Evolutionary conservation across 2,797 vertebrate genomes (phyloP).

Genomic region (Sebastes jordani): DNA sequence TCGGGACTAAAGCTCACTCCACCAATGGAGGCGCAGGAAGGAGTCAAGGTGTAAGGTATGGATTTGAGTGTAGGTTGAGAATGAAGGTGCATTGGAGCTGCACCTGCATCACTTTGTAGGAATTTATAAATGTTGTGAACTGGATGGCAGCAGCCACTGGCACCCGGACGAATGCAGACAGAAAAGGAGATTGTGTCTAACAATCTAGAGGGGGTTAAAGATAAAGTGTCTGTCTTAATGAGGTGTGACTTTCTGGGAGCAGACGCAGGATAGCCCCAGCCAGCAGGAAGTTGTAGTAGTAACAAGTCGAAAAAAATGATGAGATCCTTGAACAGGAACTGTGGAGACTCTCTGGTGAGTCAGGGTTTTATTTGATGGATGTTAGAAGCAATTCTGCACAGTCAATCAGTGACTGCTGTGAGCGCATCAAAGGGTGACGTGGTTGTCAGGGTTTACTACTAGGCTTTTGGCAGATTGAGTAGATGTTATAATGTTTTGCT

Average conservation of each 20-base stretch:
- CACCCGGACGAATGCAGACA: background rate
- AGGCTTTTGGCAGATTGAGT: background rate
- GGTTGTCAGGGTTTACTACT: background rate
- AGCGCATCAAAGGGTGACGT: background rate
- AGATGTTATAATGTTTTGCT: background rate
- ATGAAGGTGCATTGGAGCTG: background rate
- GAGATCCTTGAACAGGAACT: conserved; percentile 1
- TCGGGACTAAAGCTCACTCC: too few relatives aligned
- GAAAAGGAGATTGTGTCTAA: background rate
- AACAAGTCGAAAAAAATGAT: background rate
- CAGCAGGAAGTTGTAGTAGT: background rate
- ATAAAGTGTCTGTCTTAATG: background rate
- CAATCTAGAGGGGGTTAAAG: background rate
- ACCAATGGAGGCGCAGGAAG: too few relatives aligned
- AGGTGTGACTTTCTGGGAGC: background rate
- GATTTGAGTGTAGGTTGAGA: background rate
- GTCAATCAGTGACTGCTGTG: conserved; percentile 16
- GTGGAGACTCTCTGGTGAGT: background rate
- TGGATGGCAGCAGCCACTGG: background rate
- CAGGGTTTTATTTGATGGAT: conserved; percentile 2
- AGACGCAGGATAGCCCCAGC: background rate
- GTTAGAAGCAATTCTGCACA: conserved; percentile 1
- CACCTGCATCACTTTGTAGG: background rate
- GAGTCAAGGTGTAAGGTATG: background rate
- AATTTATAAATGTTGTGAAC: background rate